Conservation (phyloP, 2,113 vertebrate species). For the Panthera leo region DNA sequence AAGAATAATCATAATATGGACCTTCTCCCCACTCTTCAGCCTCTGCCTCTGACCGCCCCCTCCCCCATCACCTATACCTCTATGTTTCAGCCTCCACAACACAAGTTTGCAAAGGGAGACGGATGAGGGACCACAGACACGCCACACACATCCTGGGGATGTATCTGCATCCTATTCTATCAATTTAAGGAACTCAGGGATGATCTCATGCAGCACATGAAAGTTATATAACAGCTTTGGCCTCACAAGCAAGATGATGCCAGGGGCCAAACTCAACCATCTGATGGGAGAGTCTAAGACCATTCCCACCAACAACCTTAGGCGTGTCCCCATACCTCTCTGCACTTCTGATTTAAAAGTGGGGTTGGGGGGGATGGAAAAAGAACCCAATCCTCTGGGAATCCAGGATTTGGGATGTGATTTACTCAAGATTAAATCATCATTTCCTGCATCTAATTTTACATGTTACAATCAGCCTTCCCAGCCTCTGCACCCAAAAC, state of each 20-base stretch:
- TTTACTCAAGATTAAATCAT: background rate
- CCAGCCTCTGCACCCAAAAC: background rate
- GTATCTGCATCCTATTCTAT: background rate
- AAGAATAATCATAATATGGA: background rate
- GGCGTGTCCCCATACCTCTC: background rate
- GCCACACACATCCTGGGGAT: too few species aligned
- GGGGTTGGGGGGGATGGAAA: background rate
- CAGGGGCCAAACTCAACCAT: background rate
- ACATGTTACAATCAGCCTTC: background rate
- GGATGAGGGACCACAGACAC: background rate
- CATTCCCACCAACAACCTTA: background rate
- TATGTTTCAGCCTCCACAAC: background rate
- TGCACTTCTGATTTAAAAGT: background rate
- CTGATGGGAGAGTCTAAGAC: background rate
- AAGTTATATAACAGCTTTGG: background rate
- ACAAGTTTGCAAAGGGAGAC: background rate
- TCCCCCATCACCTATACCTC: background rate
- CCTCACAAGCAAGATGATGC: background rate
- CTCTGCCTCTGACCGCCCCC: background rate
- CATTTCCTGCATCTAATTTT: conserved; percentile 39
- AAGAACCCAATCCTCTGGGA: background rate
- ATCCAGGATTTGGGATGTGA: background rate
- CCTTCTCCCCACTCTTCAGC: background rate
- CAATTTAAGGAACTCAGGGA: background rate
- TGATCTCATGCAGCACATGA: background rate